phyloP scores from a whole-genome alignment of 2,113 vertebrate genomes.

The Sceloporus undulatus region DNA sequence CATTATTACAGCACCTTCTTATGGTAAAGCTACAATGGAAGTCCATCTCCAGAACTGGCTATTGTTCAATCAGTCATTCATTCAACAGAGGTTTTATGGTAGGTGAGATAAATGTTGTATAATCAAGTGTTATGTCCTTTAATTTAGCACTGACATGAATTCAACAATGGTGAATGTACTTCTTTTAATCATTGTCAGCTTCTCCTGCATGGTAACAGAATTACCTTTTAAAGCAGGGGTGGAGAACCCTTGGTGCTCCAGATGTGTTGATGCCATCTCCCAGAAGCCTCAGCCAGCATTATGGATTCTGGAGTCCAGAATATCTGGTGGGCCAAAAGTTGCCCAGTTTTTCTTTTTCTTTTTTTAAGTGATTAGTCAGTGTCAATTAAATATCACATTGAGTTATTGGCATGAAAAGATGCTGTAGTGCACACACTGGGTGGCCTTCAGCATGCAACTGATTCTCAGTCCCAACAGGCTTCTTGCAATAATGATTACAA shows the following conservation, averaged over 20 bases:
- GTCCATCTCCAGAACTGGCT: background rate
- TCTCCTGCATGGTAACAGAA: background rate
- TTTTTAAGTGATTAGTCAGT: no score
- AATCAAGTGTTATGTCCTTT: background rate
- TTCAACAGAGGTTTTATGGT: background rate
- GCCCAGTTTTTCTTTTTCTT: no score
- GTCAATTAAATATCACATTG: background rate
- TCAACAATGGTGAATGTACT: background rate
- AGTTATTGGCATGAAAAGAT: background rate
- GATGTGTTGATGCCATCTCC: no score
- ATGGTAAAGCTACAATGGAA: background rate
- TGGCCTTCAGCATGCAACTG: background rate
- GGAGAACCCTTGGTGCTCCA: no score
- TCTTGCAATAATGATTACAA: slow-evolving; percentile 1
- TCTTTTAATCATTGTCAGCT: background rate
- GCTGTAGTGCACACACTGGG: background rate
- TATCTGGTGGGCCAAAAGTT: no score
- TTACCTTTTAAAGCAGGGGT: background rate
- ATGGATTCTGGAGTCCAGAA: no score
- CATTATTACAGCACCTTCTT: background rate
- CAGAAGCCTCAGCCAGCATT: no score
- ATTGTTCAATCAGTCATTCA: background rate
- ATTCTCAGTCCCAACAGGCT: background rate
- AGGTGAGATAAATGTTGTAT: background rate
- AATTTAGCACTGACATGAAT: background rate